phyloP scores from a whole-genome alignment of 2,888 invertebrate species.

The Pseudococcus longispinus region DNA sequence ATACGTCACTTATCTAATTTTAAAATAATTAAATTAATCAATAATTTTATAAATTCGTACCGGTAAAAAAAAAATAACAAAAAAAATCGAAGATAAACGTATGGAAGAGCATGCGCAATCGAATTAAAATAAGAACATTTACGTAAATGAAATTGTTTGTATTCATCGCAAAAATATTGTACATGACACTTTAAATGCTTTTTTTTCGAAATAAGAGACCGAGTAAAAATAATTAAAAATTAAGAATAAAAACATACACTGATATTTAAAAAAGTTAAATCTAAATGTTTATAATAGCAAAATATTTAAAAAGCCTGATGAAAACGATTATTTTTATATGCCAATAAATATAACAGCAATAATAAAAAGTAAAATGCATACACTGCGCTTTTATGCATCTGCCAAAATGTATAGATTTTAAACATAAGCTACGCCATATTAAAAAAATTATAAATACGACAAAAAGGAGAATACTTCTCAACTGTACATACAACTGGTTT shows the following conservation, averaged over 20 bases:
- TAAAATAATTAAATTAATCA: conserved; percentile 1
- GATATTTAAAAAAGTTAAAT: conserved; percentile 34
- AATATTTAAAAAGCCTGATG: conserved; percentile 40
- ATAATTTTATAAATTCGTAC: not conserved
- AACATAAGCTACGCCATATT: conserved; percentile 33
- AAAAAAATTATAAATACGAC: conserved; percentile 42
- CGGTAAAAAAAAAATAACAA: not conserved
- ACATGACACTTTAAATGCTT: conserved; percentile 42
- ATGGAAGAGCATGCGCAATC: conserved; percentile 22
- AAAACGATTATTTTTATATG: conserved; percentile 29
- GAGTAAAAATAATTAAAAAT: conserved; percentile 38
- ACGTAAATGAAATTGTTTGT: conserved; percentile 20
- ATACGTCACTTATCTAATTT: not conserved
- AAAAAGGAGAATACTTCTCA: conserved; percentile 27
- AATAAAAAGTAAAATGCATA: conserved; percentile 43
- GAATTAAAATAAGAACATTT: not conserved
- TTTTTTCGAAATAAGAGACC: not conserved
- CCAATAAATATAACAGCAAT: conserved; percentile 42
- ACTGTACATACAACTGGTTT: conserved; percentile 43
- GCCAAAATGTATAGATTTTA: conserved; percentile 4
- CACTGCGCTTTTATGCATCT: conserved; percentile 27
- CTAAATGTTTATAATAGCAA: conserved; percentile 35
- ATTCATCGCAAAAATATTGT: conserved; percentile 33
- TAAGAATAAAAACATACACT: conserved; percentile 40
- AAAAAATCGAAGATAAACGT: not conserved